Percentiles rank a stretch among this genome's conserved stretches.
phyloP scores from a whole-genome alignment of 2,888 invertebrate species.

The Sturmia bella region DNA sequence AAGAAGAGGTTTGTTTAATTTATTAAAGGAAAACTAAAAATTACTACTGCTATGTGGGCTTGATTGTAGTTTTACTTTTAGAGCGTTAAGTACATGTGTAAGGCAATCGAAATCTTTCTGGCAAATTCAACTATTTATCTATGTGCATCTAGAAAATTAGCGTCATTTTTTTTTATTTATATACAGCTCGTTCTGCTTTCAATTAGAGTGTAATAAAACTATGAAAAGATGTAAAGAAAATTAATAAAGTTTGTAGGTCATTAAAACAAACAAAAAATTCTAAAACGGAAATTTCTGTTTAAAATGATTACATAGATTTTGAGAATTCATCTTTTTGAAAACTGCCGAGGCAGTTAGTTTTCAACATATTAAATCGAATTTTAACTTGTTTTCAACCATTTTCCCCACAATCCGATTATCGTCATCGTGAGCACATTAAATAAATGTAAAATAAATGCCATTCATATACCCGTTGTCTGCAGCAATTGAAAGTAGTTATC shows the following conservation, averaged over 20 bases:
- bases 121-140: slow-evolving; percentile 28
- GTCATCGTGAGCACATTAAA: no score
- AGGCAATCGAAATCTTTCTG: slow-evolving; percentile 39
- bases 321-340: neutral
- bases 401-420: no score
- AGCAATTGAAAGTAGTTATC: no score
- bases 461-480: no score
- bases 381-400: no score
- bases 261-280: neutral
- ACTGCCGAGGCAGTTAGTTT: neutral
- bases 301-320: neutral
- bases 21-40: slow-evolving; percentile 46
- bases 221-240: neutral
- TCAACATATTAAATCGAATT: no score
- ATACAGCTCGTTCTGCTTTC: slow-evolving; percentile 21
- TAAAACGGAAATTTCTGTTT: slow-evolving; percentile 27
- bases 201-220: slow-evolving; percentile 16
- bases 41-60: slow-evolving; percentile 17
- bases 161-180: slow-evolving; percentile 10
- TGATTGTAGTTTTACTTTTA: slow-evolving; percentile 57
- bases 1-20: slow-evolving; percentile 64
- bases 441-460: no score
- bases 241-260: slow-evolving; percentile 40
- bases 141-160: slow-evolving; percentile 25
- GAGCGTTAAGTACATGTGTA: slow-evolving; percentile 66